Evolutionary conservation across 2,113 vertebrate species (phyloP), one percentile per base, ranked within the genome.

Genomic region (Vicugna pacos): DNA sequence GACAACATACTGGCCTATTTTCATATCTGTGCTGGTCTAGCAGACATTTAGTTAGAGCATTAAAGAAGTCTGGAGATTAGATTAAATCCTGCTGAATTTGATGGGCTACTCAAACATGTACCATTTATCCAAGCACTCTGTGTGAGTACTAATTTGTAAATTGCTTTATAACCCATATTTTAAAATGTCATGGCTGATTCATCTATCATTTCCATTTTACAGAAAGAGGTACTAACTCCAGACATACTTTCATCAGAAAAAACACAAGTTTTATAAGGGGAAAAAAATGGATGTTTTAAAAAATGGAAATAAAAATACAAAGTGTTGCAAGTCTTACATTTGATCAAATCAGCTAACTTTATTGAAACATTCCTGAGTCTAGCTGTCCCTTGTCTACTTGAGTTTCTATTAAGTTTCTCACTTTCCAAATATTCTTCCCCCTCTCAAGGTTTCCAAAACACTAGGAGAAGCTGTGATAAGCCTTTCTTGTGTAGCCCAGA

Each of bases 361-460:
- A 76, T 62, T 80, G 54, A 73, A 81, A 81, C 15, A 92, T 92
- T 88, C 15, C 26, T 80, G 26, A 91, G 17, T 88, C 80, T 77
- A 46, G 32, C n/a, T 75, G 9, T 42, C n/a, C 35, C 42, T 13
- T 52, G 19, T 91, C 94, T 92, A 84, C n/a, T 90, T 11, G 0
- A 88, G 84, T 97, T 92, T 95, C 60, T 65, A 87, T 62, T 75
- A 88, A 92, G 28, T 94, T 96, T 92, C 70, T 96, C 50, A 60
- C 77, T 67, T 95, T 54, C 95, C 70, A 96, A 93, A 95, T 96
- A 93, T 16, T 85, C 42, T 89, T 93, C 50, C 35, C 80, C 89
- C 81, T 86, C 85, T 94, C 60, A 95, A 89, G n/a, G 3, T 72
- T 95, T 79, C 88, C 91, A 96, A 84, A 96, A 94, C 58, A 93